phyloP scores from a whole-genome alignment of 2,888 invertebrate species.

The Nezara viridula region DNA sequence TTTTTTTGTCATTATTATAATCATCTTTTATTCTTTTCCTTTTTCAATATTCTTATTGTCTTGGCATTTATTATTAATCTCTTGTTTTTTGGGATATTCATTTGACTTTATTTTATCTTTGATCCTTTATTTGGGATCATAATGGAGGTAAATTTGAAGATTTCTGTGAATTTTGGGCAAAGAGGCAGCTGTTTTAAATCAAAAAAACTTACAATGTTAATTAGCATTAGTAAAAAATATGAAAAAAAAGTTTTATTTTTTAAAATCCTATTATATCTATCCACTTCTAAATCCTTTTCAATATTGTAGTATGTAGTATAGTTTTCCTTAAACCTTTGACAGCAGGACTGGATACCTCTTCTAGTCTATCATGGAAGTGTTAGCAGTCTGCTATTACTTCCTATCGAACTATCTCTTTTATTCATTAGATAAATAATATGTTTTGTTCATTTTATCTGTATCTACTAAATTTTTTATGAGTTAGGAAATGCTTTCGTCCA shows the following conservation, averaged over 20 bases:
- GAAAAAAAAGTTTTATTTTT: neutral
- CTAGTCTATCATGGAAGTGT: neutral
- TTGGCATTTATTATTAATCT: neutral
- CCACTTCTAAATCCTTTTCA: neutral
- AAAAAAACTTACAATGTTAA: neutral
- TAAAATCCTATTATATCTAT: neutral
- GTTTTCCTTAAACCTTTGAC: neutral
- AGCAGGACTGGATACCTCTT: neutral
- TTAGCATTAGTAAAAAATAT: constrained; percentile 46
- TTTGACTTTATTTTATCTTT: neutral
- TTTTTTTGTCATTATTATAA: neutral
- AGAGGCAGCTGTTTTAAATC: constrained; percentile 42
- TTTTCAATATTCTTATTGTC: constrained; percentile 21
- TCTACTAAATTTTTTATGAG: too few species aligned
- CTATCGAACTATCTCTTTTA: too few species aligned
- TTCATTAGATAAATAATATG: too few species aligned
- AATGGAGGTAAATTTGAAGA: neutral
- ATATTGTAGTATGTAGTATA: neutral
- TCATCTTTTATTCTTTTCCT: neutral
- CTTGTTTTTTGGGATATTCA: constrained; percentile 38
- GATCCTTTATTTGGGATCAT: neutral
- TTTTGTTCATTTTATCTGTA: too few species aligned
- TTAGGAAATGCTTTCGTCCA: too few species aligned
- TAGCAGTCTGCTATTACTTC: too few species aligned
- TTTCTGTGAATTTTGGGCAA: constrained; percentile 43